Conservation (phyloP, 2,113 vertebrate genomes). For the Chaetura pelagica region DNA sequence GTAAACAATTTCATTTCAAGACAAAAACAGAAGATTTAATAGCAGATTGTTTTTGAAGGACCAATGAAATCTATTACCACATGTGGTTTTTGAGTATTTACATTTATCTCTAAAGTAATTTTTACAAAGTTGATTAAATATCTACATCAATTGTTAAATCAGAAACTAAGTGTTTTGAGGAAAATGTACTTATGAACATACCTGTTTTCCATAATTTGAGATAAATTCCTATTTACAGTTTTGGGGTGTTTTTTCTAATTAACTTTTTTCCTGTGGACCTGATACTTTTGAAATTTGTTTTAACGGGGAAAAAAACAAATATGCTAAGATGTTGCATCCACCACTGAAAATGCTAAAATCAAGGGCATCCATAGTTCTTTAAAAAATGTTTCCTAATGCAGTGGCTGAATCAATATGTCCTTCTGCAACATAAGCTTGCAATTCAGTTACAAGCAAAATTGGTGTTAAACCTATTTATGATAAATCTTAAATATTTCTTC, state of each 20-base stretch:
- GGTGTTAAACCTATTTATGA: not conserved
- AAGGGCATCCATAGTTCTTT: not conserved
- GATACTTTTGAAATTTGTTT: not conserved
- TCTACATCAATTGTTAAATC: not conserved
- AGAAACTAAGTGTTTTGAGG: not conserved
- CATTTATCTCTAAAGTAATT: not conserved
- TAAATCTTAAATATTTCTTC: not conserved
- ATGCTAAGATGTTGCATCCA: not conserved
- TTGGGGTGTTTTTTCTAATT: not conserved
- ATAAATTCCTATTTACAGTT: not conserved
- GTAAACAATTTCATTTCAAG: not conserved
- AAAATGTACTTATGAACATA: not conserved
- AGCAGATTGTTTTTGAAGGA: not conserved
- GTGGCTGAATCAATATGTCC: not conserved
- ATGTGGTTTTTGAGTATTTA: not conserved
- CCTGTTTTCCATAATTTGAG: not conserved
- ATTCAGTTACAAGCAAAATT: not conserved
- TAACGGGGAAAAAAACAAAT: not conserved
- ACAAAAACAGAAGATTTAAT: not conserved
- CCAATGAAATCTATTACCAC: not conserved
- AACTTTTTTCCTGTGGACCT: not conserved
- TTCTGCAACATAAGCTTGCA: not conserved
- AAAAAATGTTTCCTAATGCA: not conserved
- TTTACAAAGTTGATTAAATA: not conserved
- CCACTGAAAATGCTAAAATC: not conserved